Evolutionary conservation across 1,140 invertebrate species (phyloP).

Genomic region (Dolichoris vasculosae): DNA sequence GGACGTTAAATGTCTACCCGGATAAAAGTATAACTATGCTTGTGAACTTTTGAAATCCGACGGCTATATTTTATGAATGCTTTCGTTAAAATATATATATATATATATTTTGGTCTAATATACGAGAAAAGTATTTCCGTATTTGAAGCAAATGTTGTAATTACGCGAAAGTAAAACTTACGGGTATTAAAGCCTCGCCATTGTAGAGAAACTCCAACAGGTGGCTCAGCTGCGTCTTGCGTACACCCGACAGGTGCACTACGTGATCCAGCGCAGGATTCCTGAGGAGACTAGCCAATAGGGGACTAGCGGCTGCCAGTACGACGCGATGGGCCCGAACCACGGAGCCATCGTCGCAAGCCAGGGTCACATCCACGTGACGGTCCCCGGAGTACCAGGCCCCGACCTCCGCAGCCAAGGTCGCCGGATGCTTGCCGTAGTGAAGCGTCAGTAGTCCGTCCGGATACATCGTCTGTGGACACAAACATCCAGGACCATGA

Average conservation of each 20-base stretch:
- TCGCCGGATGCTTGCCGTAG: slow-evolving; percentile 92
- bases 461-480: slow-evolving; percentile 74
- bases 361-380: slow-evolving; percentile 86
- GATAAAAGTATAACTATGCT: too few relatives aligned
- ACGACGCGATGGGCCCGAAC: slow-evolving; percentile 86
- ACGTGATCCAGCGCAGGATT: slow-evolving; percentile 81
- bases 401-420: slow-evolving; percentile 88
- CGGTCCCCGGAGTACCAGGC: slow-evolving; percentile 87
- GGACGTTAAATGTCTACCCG: too few relatives aligned
- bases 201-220: slow-evolving; percentile 89
- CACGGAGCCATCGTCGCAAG: slow-evolving; percentile 85
- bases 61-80: too few relatives aligned
- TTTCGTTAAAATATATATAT: too few relatives aligned
- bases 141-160: too few relatives aligned
- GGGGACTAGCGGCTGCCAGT: slow-evolving; percentile 87
- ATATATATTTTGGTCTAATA: too few relatives aligned
- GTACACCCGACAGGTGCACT: slow-evolving; percentile 87
- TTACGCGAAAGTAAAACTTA: slow-evolving; percentile 63
- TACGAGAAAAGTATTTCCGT: neutral
- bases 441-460: slow-evolving; percentile 86
- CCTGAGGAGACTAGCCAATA: slow-evolving; percentile 85
- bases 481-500: neutral
- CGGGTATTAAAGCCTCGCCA: slow-evolving; percentile 87
- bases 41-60: too few relatives aligned
- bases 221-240: slow-evolving; percentile 83